Evolutionary conservation across 2,888 invertebrate genomes (phyloP), one percentile per base, ranked within the genome.

Genomic region (Theodoxus fluviatilis): DNA sequence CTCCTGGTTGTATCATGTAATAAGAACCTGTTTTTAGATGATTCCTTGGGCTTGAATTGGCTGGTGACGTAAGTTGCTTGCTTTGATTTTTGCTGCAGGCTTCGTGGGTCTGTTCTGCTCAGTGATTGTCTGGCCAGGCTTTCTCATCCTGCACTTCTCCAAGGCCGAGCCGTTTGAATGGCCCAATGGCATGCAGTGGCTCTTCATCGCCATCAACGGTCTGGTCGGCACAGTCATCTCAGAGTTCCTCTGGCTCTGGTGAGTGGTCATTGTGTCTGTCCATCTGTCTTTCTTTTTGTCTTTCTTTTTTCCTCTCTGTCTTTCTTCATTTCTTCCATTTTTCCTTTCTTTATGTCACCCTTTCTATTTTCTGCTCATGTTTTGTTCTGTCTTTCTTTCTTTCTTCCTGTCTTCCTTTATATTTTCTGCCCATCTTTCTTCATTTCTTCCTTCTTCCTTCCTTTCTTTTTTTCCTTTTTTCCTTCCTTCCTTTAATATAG

Each of bases 161-260:
- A 91, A 92, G 38, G 85, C 92, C 80, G 98, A 98, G 89, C 89
- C 90, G 55, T 95, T 96, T 75, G 93, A 94, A 84, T 91, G 94
- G 91, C 97, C 97, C 22, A 91, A 92, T 79, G 91, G 91, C 72
- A 91, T 92, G 71, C 94, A 95, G 85, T 93, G 94, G 91, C 89
- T 92, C 68, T 91, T 92, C 85, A 89, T 95, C 74, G 89, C 94
- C 74, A 88, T 95, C 61, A 96, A 96, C 87, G 96, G 95, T 49
- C 89, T 96, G 25, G 89, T 97, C 74, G 96, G 96, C 68, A 96
- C 96, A 28, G 93, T 97, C 68, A 89, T 98, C 59, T 93, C 95
- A 0, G 96, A 98, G 89, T 93, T 94, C 38, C 89, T 97, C 63
- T 97, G 96, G 96, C 89, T 97, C 59, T 95, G 95, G 94, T 94